phyloP scores from a whole-genome alignment of 2,113 vertebrate genomes.

The Pteropus alecto region DNA sequence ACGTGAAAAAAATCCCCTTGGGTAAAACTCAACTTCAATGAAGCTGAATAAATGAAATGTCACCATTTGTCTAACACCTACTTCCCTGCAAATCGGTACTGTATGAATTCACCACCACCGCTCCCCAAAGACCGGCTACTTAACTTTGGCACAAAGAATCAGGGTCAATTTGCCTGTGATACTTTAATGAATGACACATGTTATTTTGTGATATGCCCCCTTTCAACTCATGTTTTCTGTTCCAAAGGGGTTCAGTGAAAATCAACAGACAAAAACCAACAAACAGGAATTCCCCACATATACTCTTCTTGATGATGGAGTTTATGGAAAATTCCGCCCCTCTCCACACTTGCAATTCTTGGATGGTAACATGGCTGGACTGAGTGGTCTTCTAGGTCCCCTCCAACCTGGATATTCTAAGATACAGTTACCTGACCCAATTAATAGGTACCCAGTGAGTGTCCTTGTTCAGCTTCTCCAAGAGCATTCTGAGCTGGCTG shows the following conservation, averaged over 20 bases:
- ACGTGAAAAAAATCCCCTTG: neutral
- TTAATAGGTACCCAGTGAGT: conserved; percentile 91
- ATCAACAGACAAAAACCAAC: neutral
- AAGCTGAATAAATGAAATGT: neutral
- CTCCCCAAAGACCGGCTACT: neutral
- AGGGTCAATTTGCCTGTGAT: conserved; percentile 35
- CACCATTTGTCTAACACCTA: conserved; percentile 42
- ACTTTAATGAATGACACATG: conserved; percentile 34
- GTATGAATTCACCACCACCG: neutral
- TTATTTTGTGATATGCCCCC: neutral
- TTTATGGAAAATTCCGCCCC: neutral
- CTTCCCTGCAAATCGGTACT: neutral
- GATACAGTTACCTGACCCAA: conserved; percentile 87
- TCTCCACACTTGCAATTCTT: neutral
- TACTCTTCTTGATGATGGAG: neutral
- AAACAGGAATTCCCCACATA: neutral
- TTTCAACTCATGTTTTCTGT: neutral
- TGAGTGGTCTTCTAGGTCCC: neutral
- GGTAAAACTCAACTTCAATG: neutral
- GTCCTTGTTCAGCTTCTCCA: conserved; percentile 89
- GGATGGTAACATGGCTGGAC: neutral
- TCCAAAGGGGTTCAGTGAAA: neutral
- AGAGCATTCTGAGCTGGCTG: conserved; percentile 85
- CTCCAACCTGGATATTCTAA: neutral
- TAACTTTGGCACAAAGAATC: conserved; percentile 63